Percentiles rank a stretch among this genome's conserved stretches.
Conservation (phyloP, 2,888 invertebrate species). For the Luperina nickerlii region DNA sequence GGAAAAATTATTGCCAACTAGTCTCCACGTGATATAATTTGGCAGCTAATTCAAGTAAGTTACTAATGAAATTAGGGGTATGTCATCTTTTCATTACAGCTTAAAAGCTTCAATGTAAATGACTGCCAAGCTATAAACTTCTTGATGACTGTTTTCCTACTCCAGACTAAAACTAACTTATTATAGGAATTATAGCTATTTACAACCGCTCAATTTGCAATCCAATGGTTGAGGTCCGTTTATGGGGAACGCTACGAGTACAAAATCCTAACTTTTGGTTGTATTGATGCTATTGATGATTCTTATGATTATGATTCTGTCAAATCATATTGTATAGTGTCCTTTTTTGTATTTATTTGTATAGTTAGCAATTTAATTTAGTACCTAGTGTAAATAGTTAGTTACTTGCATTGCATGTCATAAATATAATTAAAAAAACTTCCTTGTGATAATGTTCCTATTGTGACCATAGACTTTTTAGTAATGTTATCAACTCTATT, state of each 20-base stretch:
- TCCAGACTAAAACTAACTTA: not conserved
- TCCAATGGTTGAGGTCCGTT: not conserved
- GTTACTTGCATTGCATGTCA: no score
- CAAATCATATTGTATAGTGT: not conserved
- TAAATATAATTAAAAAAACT: no score
- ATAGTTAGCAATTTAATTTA: no score
- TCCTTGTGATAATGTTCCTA: not conserved
- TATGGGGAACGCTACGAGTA: not conserved
- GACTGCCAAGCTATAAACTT: not conserved
- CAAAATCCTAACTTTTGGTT: not conserved
- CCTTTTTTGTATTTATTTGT: no score
- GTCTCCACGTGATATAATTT: not conserved
- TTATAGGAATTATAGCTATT: not conserved
- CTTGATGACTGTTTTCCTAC: not conserved
- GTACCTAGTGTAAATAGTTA: no score
- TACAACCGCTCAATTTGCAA: not conserved
- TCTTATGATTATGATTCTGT: not conserved
- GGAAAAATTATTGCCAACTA: not conserved
- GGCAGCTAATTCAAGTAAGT: not conserved
- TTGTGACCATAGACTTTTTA: constrained; percentile 32
- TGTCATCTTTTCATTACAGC: not conserved
- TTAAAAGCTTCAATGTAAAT: not conserved
- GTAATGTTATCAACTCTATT: constrained; percentile 31
- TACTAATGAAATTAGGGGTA: not conserved
- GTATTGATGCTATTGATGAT: not conserved